A percentile compares a stretch with the other conserved stretches of the same genome.
Conservation (phyloP, 2,113 vertebrate species). For the Phylloscopus whistleri region DNA sequence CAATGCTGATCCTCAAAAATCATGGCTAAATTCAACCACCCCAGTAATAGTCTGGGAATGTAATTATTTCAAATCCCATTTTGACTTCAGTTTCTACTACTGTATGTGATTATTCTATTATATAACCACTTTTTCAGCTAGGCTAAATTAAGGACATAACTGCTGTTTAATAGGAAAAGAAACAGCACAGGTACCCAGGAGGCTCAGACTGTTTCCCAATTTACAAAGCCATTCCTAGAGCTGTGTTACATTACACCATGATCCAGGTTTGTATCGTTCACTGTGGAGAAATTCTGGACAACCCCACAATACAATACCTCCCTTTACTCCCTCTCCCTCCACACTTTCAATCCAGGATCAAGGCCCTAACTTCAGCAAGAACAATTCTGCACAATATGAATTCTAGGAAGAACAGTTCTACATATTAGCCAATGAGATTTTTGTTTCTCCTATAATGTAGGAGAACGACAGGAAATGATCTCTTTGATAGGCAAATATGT, state of each 20-base stretch:
- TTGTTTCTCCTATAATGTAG: neutral
- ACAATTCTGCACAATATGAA: neutral
- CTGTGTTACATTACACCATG: neutral
- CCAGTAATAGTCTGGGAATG: neutral
- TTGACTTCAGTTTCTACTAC: neutral
- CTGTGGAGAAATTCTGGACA: neutral
- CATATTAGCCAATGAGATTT: rapidly evolving
- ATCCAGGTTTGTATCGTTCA: rapidly evolving
- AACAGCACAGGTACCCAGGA: neutral
- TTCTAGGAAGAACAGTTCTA: neutral
- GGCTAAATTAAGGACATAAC: neutral
- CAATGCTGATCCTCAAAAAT: neutral
- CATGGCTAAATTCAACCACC: neutral
- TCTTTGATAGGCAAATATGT: conserved; percentile 8
- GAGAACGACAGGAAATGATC: neutral
- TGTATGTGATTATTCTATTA: neutral
- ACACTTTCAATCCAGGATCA: neutral
- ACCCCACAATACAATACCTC: neutral
- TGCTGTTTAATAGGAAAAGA: neutral
- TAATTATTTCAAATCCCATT: neutral
- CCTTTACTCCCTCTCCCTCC: neutral
- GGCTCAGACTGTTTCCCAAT: neutral
- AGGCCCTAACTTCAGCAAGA: neutral
- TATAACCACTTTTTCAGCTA: neutral
- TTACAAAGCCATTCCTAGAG: neutral